phyloP scores from a whole-genome alignment of 2,888 invertebrate genomes.

The Zaprionus obscuricornis region DNA sequence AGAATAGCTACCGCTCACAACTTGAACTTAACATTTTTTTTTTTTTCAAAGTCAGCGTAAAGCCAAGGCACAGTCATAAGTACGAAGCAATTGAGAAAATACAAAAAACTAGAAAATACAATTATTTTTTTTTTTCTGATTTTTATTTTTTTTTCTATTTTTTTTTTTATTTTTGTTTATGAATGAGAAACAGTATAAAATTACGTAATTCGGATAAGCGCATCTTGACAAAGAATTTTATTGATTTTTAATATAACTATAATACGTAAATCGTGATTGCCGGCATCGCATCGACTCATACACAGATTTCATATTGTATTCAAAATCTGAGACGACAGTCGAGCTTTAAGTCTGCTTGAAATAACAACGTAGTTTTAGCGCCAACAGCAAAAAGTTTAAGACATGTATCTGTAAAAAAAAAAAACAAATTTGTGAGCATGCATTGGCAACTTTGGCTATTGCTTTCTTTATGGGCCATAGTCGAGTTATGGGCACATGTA shows the following conservation, averaged over 20 bases:
- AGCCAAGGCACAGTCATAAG: not conserved
- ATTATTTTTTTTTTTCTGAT: not conserved
- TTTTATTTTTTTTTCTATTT: conserved; percentile 4
- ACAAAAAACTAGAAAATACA: not conserved
- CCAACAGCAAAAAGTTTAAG: too few species aligned
- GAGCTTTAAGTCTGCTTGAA: conserved; percentile 13
- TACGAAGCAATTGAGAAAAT: conserved; percentile 19
- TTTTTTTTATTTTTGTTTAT: conserved; percentile 23
- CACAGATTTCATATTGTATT: not conserved
- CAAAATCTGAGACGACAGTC: conserved; percentile 24
- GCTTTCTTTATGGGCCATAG: not conserved
- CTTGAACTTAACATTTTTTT: conserved; percentile 35
- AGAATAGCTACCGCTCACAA: conserved; percentile 53
- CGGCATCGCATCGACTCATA: not conserved
- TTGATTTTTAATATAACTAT: conserved; percentile 5
- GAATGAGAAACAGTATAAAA: conserved; percentile 45
- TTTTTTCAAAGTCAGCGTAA: not conserved
- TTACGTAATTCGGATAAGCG: conserved; percentile 51
- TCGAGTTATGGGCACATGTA: conserved; percentile 29
- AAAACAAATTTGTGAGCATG: not conserved
- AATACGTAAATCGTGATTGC: conserved; percentile 27
- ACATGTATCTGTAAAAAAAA: too few species aligned
- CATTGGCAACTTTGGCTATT: conserved; percentile 23
- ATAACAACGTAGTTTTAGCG: conserved; percentile 27
- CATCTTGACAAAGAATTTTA: conserved; percentile 32